Evolutionary conservation across 2,888 invertebrate genomes (phyloP).

Genomic region (Zygogramma bicolorata): DNA sequence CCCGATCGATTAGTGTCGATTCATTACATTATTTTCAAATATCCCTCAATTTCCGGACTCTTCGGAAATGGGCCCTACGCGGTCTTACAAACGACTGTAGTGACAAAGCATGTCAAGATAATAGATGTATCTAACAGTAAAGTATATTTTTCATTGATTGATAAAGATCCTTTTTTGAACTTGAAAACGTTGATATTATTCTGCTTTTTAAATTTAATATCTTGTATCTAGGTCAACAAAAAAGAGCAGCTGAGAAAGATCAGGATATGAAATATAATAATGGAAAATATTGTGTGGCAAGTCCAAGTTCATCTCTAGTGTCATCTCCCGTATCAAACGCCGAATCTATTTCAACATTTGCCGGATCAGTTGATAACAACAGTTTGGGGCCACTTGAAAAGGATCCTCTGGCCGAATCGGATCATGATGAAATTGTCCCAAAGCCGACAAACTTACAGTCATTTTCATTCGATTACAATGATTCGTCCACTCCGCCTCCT

Average conservation of each 20-base stretch:
- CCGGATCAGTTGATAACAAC: slow-evolving; percentile 43
- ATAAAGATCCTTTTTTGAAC: too few relatives aligned
- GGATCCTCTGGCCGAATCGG: slow-evolving; percentile 63
- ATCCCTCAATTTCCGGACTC: too few relatives aligned
- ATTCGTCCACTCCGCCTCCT: slow-evolving; percentile 48
- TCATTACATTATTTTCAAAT: too few relatives aligned
- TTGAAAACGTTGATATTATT: not conserved
- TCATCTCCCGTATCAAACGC: slow-evolving; percentile 35
- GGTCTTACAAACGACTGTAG: too few relatives aligned
- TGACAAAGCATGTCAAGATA: too few relatives aligned
- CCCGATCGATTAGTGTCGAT: too few relatives aligned
- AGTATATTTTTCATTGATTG: too few relatives aligned
- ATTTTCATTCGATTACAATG: slow-evolving; percentile 58
- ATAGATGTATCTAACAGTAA: too few relatives aligned
- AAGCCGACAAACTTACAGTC: slow-evolving; percentile 45
- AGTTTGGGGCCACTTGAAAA: slow-evolving; percentile 51
- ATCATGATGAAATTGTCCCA: slow-evolving; percentile 63
- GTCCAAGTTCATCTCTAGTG: slow-evolving; percentile 35
- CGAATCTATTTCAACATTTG: slow-evolving; percentile 41
- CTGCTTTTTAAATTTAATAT: not conserved
- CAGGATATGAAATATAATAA: not conserved
- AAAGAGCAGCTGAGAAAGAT: not conserved
- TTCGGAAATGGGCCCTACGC: too few relatives aligned
- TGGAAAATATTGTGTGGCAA: not conserved
- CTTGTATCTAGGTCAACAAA: not conserved